These are phyloP conservation scores for Chondrosia reniformis DNA, from an alignment of 37 sponge, comb jelly and placozoan species.

Conservation along the genomic window DNA sequence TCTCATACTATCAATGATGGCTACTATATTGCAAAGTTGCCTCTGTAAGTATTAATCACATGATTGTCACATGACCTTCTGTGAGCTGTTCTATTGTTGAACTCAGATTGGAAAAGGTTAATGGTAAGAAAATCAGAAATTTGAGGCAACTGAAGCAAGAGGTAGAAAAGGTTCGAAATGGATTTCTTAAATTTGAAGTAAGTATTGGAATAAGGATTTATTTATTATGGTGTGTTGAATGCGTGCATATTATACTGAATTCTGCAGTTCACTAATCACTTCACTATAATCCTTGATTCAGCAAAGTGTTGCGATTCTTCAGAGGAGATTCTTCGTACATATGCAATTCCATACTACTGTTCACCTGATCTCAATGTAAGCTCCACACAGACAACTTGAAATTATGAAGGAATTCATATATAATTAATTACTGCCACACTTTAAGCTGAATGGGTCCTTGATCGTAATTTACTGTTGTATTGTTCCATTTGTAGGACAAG, in stretches of 20 bases:
- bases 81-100: background rate
- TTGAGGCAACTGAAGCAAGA: background rate
- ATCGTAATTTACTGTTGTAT: too few species aligned
- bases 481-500: background rate
- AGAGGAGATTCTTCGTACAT: conserved; percentile 9
- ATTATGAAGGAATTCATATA: too few species aligned
- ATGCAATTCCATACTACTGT: conserved; percentile 6
- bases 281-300: conserved; percentile 5
- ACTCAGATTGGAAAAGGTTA: background rate
- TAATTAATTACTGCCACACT: too few species aligned
- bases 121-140: conserved; percentile 19
- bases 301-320: background rate
- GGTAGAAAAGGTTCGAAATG: conserved; percentile 3
- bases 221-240: too few species aligned
- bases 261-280: background rate
- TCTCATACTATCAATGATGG: conserved; percentile 6
- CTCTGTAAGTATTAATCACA: background rate
- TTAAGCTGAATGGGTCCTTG: too few species aligned
- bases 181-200: conserved; percentile 20
- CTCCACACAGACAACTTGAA: background rate
- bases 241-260: background rate
- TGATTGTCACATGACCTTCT: background rate
- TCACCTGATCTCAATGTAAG: conserved; percentile 1
- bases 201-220: too few species aligned
- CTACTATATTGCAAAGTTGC: background rate